These are phyloP conservation scores for Parasteatoda lunata DNA, from an alignment of 2,888 invertebrate genomes.

Conservation along the genomic window DNA sequence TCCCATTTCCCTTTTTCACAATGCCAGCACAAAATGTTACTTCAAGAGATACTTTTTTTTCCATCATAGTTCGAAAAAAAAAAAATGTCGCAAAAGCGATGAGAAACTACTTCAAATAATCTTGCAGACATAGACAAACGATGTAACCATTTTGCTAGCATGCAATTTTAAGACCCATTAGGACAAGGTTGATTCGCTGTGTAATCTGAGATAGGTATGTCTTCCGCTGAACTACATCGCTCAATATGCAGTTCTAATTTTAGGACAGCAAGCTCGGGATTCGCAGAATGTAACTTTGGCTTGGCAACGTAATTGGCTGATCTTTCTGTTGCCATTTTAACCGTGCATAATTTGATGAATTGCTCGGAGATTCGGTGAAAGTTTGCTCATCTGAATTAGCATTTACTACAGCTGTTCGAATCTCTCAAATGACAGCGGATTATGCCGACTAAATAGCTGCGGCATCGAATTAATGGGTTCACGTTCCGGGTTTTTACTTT, in stretches of 20 bases:
- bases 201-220: constrained; percentile 54
- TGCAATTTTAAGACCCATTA: constrained; percentile 61
- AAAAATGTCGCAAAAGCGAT: constrained; percentile 23
- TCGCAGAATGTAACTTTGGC: constrained; percentile 61
- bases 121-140: constrained; percentile 54
- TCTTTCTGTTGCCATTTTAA: constrained; percentile 60
- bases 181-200: constrained; percentile 25
- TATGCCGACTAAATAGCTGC: constrained; percentile 53
- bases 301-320: constrained; percentile 51
- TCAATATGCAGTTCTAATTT: constrained; percentile 52
- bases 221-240: constrained; percentile 15
- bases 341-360: constrained; percentile 67
- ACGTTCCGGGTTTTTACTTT: constrained; percentile 15
- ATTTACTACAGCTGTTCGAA: constrained; percentile 61
- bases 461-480: constrained; percentile 50
- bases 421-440: constrained; percentile 51
- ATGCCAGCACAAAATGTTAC: neutral
- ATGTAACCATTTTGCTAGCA: constrained; percentile 52
- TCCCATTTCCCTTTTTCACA: neutral
- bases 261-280: constrained; percentile 50
- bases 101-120: constrained; percentile 31
- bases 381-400: constrained; percentile 54
- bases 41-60: constrained; percentile 6
- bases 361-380: constrained; percentile 60
- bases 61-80: neutral